Evolutionary conservation across 2,797 vertebrate species (phyloP).

Genomic region (Hemibagrus guttatus): DNA sequence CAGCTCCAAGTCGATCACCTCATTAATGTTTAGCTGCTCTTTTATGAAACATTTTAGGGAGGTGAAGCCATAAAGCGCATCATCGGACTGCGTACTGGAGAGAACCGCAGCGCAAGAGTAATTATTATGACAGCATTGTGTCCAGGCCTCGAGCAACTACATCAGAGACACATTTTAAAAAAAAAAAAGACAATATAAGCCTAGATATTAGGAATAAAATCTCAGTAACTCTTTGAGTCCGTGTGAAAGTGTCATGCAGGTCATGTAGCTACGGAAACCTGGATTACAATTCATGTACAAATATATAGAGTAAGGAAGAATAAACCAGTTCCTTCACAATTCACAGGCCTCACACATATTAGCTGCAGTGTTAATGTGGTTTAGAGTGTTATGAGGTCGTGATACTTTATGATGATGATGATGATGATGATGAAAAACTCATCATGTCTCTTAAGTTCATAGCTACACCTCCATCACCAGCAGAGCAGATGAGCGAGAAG

Average conservation of each 20-base stretch:
- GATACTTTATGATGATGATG: not conserved
- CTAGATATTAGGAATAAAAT: too few relatives aligned
- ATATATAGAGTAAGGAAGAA: too few relatives aligned
- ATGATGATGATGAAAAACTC: not conserved
- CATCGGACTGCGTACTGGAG: slow-evolving; percentile 10
- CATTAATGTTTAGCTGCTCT: slow-evolving; percentile 22
- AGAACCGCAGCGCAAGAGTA: slow-evolving; percentile 10
- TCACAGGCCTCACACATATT: too few relatives aligned
- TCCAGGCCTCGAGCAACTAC: not conserved
- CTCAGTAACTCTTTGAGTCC: too few relatives aligned
- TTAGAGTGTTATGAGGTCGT: not conserved
- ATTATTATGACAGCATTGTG: slow-evolving; percentile 23
- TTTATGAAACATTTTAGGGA: slow-evolving; percentile 34
- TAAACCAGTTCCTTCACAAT: too few relatives aligned
- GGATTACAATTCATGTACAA: not conserved
- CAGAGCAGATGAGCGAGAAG: not conserved
- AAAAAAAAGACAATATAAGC: not conserved
- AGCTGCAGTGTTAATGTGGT: not conserved
- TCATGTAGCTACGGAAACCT: not conserved
- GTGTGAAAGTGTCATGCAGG: too few relatives aligned
- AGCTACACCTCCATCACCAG: not conserved
- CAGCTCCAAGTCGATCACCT: not conserved
- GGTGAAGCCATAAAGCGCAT: slow-evolving; percentile 26
- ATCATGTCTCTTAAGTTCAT: not conserved
- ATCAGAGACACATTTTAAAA: not conserved